phyloP scores from a whole-genome alignment of 2,888 invertebrate species.

The Drosophila demipolita region DNA sequence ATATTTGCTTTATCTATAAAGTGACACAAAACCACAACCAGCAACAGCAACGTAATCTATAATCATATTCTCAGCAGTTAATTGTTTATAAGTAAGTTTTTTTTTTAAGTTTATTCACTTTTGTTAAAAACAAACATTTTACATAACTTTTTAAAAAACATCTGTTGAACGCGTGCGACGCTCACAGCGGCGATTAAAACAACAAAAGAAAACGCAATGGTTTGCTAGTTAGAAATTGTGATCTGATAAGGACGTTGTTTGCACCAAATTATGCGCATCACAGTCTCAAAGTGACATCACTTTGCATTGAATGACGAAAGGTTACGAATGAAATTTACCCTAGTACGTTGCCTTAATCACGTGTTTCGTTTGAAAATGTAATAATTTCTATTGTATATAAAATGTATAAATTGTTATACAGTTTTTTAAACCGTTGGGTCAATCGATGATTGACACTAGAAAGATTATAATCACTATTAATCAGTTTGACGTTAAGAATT shows the following conservation, averaged over 20 bases:
- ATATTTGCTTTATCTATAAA: slow-evolving; percentile 16
- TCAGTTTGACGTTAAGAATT: slow-evolving; percentile 20
- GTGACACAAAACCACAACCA: slow-evolving; percentile 17
- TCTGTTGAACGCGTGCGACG: slow-evolving; percentile 12
- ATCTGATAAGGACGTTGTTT: slow-evolving; percentile 31
- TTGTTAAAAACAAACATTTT: slow-evolving; percentile 22
- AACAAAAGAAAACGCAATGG: slow-evolving; percentile 15
- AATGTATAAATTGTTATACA: neutral
- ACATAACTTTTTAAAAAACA: slow-evolving; percentile 10
- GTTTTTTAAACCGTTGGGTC: neutral
- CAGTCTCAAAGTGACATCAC: slow-evolving; percentile 44
- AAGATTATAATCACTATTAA: slow-evolving; percentile 28
- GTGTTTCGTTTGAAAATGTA: slow-evolving; percentile 25
- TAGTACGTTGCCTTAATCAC: slow-evolving; percentile 27
- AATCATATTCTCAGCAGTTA: slow-evolving; percentile 7
- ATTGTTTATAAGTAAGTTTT: slow-evolving; percentile 43
- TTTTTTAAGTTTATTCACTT: neutral
- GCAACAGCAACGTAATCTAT: slow-evolving; percentile 10
- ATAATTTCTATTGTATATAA: neutral
- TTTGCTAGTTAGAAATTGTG: neutral
- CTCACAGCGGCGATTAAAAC: slow-evolving; percentile 30
- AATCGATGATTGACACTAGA: slow-evolving; percentile 13
- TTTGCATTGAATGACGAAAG: slow-evolving; percentile 53
- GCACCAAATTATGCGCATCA: slow-evolving; percentile 39
- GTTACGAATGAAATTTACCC: slow-evolving; percentile 17